Percentiles rank a stretch among this genome's conserved stretches.
These are phyloP conservation scores for Erebia palarica DNA, from an alignment of 2,888 invertebrate species.

Conservation along the genomic window DNA sequence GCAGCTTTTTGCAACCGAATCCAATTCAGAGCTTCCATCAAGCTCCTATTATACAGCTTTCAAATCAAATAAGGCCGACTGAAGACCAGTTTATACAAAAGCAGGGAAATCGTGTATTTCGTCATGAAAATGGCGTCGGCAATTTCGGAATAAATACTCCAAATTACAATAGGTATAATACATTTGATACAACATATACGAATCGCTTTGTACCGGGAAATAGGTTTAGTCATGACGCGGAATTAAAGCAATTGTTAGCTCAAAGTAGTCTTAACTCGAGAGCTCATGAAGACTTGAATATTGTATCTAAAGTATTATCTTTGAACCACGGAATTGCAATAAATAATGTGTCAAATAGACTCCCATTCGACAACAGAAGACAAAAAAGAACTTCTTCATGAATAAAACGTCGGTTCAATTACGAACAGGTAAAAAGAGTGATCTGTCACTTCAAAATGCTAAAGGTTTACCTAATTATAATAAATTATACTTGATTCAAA, in stretches of 20 bases:
- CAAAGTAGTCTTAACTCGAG: conserved; percentile 86
- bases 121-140: conserved; percentile 83
- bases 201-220: conserved; percentile 62
- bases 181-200: conserved; percentile 55
- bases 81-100: conserved; percentile 61
- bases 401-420: background rate
- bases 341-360: conserved; percentile 67
- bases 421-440: background rate
- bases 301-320: conserved; percentile 91
- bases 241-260: conserved; percentile 84
- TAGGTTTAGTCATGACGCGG: conserved; percentile 76
- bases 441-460: background rate
- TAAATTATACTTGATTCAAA: background rate
- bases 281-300: conserved; percentile 88
- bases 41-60: conserved; percentile 51
- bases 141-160: conserved; percentile 84
- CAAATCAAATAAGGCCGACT: conserved; percentile 57
- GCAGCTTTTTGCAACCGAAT: conserved; percentile 67
- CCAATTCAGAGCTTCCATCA: conserved; percentile 60
- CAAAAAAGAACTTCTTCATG: conserved; percentile 54
- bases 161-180: conserved; percentile 66
- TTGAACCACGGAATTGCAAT: conserved; percentile 88
- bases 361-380: conserved; percentile 71
- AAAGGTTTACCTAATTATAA: background rate
- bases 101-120: conserved; percentile 74